Evolutionary conservation across 1,140 invertebrate species (phyloP).

Genomic region (Heliconius congener): DNA sequence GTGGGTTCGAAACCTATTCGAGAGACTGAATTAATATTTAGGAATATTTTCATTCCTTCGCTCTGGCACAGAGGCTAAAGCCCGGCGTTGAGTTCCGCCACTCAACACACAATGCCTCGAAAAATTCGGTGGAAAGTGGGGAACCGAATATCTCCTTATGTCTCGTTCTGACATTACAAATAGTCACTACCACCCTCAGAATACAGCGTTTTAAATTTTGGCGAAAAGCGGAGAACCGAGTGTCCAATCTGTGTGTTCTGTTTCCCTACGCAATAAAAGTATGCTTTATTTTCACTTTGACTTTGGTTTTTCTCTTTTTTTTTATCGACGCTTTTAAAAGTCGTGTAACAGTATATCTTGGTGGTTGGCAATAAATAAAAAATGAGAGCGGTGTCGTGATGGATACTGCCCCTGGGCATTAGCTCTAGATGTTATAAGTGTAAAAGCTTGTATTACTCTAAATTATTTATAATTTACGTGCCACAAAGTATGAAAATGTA

Average conservation of each 20-base stretch:
- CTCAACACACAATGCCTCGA: too few species aligned
- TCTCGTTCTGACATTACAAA: too few species aligned
- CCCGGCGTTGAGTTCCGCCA: too few species aligned
- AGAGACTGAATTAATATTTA: too few species aligned
- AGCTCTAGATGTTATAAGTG: conserved; percentile 38
- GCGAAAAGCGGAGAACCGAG: neutral
- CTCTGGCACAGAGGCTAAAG: too few species aligned
- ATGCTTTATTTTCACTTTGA: neutral
- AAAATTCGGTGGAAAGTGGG: too few species aligned
- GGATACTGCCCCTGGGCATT: conserved; percentile 48
- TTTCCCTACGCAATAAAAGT: neutral
- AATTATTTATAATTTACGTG: conserved; percentile 23
- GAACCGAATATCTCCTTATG: too few species aligned
- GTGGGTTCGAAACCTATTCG: too few species aligned
- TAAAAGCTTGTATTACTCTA: conserved; percentile 37
- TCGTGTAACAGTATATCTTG: conserved; percentile 26
- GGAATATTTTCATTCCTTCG: too few species aligned
- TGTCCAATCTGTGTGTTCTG: neutral
- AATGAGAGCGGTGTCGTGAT: conserved; percentile 47
- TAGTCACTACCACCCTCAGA: too few species aligned
- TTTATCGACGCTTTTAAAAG: neutral
- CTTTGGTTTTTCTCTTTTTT: neutral
- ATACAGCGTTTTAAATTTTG: neutral
- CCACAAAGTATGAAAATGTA: neutral
- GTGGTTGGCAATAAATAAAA: conserved; percentile 49